Evolutionary conservation across 2,797 vertebrate genomes (phyloP).

Genomic region (Chloroceryle amazona): DNA sequence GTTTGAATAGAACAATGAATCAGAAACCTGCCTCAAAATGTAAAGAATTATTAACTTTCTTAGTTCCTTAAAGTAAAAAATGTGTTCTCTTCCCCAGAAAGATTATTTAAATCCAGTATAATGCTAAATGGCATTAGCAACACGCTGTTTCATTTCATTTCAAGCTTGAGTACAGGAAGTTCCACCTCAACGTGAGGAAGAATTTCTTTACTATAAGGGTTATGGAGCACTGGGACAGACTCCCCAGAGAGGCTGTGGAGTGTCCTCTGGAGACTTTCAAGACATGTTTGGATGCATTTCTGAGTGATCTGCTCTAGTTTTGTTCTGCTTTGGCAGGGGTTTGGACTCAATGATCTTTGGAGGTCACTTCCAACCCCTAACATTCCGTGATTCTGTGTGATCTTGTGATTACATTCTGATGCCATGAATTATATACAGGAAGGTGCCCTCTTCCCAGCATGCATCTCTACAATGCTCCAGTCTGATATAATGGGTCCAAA

Average conservation of each 20-base stretch:
- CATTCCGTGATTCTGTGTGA: no score
- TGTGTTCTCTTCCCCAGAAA: neutral
- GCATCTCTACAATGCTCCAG: neutral
- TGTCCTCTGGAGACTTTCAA: no score
- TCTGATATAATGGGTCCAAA: neutral
- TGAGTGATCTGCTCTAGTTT: no score
- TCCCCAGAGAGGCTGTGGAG: no score
- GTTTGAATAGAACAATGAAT: conserved; percentile 39
- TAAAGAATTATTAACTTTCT: conserved; percentile 24
- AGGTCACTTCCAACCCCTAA: no score
- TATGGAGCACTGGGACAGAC: no score
- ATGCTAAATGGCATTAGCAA: conserved; percentile 22
- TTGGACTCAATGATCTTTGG: no score
- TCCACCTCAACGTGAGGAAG: no score
- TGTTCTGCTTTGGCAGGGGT: no score
- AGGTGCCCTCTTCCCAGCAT: neutral
- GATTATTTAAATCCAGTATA: conserved; percentile 18
- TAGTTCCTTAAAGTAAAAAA: neutral
- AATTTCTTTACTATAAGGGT: no score
- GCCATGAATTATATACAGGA: neutral
- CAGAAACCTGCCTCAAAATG: conserved; percentile 6
- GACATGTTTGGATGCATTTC: no score
- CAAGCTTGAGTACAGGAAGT: no score
- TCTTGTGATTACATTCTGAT: neutral
- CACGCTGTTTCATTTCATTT: neutral